Base-by-base conservation (phyloP, 2,888 invertebrate species). In the Cephus runcator region DNA sequence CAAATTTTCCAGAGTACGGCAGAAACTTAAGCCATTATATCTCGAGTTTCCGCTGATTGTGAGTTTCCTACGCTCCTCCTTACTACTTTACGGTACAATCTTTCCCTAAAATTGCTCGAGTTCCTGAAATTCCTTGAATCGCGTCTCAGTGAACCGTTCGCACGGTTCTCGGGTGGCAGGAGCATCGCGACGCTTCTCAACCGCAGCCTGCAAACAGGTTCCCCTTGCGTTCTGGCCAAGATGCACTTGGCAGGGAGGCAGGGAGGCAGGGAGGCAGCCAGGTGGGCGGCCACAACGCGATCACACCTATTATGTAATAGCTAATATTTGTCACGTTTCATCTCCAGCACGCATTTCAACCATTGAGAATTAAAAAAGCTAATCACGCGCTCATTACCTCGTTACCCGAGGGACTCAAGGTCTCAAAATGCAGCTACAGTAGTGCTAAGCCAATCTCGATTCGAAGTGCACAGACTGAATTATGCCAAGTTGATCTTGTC, bases 241-340 rank as follows among this genome's bases (percentile, higher is more conserved):
- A 30, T 82, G 75, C 81, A 81, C 82, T 82, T 84, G 85, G 86
- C 86, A 86, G 12, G 3, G 35, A 12, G 35, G 3, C 35, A 35
- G 11, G n/a, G n/a, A n/a, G 85, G 86, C 86, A 86, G 12, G 3
- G 35, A 12, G 35, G 3, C 35, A 35, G 11, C 11, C 11, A 81
- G 80, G 84, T 82, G 81, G 81, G 82, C 83, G 81, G 81, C 82
- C 83, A 79, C 82, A 81, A 83, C 73, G 80, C 69, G 82, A 77
- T 90, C 90, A 90, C 87, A 3, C 35, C 0, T 34, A 34, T 34
- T 34, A 3, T 12, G 0, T 12, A 12, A 35, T 35, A 88, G 87
- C 81, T 85, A 89, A 89, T 90, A 91, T 90, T 90, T 90, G 89
- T 90, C 91, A 89, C 87, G 86, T 84, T 86, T 88, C 89, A 91